Percentiles rank a stretch among this genome's conserved stretches.
Evolutionary conservation across 2,888 invertebrate genomes (phyloP).

Genomic region (Watsonalla cultraria): DNA sequence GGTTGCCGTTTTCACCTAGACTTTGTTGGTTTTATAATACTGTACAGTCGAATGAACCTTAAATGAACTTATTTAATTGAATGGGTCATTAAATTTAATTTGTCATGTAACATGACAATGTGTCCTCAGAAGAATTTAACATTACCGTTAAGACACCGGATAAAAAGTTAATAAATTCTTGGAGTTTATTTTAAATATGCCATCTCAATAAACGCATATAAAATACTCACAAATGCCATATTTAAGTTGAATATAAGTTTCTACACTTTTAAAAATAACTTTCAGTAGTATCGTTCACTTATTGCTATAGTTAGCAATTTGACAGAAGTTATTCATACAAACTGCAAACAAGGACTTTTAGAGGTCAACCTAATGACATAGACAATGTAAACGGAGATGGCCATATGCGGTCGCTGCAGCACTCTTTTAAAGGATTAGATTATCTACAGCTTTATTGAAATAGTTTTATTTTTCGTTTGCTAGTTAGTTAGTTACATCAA

Average conservation of each 20-base stretch:
- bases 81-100: neutral
- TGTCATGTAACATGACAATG: neutral
- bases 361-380: slow-evolving; percentile 69
- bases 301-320: slow-evolving; percentile 23
- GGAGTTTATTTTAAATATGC: neutral
- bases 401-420: neutral
- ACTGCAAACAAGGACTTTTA: slow-evolving; percentile 40
- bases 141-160: no score
- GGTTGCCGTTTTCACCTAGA: no score
- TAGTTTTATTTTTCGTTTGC: no score
- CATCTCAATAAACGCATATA: neutral
- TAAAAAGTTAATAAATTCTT: neutral
- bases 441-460: no score
- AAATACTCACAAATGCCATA: slow-evolving; percentile 53
- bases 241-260: slow-evolving; percentile 5
- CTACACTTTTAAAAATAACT: neutral
- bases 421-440: no score
- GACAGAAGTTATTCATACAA: slow-evolving; percentile 38
- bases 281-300: neutral
- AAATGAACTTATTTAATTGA: slow-evolving; percentile 1
- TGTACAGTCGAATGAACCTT: slow-evolving; percentile 2
- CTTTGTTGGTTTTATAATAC: neutral
- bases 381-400: slow-evolving; percentile 23
- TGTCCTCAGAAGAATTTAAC: neutral
- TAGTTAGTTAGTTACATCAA: no score